Evolutionary conservation across 2,113 vertebrate genomes (phyloP).

Genomic region (Tauraco erythrolophus): DNA sequence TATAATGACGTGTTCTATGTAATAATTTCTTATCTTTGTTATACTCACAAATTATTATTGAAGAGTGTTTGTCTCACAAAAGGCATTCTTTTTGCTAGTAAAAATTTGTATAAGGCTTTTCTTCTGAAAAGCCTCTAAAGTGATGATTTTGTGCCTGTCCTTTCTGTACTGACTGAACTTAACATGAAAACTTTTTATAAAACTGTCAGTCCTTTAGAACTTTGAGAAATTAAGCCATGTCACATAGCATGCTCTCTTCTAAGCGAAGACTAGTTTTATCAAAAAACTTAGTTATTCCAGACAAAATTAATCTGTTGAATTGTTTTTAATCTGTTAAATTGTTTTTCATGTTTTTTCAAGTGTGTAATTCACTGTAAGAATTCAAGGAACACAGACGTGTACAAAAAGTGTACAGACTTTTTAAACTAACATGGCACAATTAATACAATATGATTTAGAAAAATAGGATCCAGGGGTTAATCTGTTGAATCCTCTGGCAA

Average conservation of each 20-base stretch:
- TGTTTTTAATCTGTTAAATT: too few species aligned
- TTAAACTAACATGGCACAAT: neutral
- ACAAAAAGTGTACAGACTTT: constrained; percentile 7
- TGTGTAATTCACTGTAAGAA: neutral
- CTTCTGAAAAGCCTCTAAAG: neutral
- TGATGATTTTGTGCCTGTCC: neutral
- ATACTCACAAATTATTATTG: neutral
- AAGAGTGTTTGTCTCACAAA: neutral
- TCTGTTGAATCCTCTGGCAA: neutral
- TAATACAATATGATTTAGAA: neutral
- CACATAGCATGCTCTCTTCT: neutral
- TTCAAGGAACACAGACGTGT: neutral
- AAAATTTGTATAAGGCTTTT: neutral
- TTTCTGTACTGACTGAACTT: neutral
- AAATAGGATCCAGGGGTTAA: neutral
- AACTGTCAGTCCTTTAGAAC: neutral
- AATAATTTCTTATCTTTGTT: neutral
- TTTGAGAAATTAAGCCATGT: neutral
- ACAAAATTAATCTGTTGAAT: neutral
- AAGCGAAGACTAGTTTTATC: neutral
- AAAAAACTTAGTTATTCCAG: neutral
- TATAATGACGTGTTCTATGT: neutral
- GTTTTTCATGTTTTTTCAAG: constrained; percentile 20
- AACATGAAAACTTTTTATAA: neutral
- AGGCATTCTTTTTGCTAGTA: neutral